Evolutionary conservation across 2,797 vertebrate genomes (phyloP), one percentile per base, ranked within the genome.

Genomic region (Catamblyrhynchus diadema): DNA sequence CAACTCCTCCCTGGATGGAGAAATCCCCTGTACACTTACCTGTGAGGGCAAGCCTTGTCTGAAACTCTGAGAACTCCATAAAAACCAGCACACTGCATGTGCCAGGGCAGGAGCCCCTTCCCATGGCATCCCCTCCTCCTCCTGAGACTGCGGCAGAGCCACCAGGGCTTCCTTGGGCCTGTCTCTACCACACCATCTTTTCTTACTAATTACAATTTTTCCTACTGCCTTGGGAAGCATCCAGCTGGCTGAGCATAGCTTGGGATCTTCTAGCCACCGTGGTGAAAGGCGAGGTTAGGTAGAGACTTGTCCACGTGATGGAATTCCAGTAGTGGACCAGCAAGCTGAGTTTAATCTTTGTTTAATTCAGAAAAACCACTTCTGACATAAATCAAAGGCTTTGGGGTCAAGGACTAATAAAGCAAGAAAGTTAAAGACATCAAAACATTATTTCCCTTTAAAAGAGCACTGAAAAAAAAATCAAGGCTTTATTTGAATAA

Each of bases 401-500:
- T 75, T 66, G 16, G 50, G 61, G 28, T 57, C 39, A 77, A 86
- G 45, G 28, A 71, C 74, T 75, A 45, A 88, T 42, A 84, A 86
- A 94, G n/a, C 41, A 80, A 92, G 56, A 60, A 89, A 82, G 74
- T 81, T 91, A 92, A 92, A 18, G 27, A 85, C 88, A 89, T 65
- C 65, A 77, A 95, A 95, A 89, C 82, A 47, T 91, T 69, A 82
- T 94, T 96, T 96, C 85, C 88, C 94, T 94, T 97, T 96, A 93
- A 96, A 96, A 97, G 94, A 97, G 97, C 96, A 93, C 96, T 97
- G 96, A 94, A 96, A 98, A 96, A 98, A 98, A 98, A 98, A 97
- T 97, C 97, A 97, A 98, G 97, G 96, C 96, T 98, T 98, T 98
- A 98, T 98, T 98, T 98, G 95, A 97, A 98, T 98, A 98, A 97